These are phyloP conservation scores for Drosophila ustulata DNA, from an alignment of 2,888 invertebrate genomes.

Conservation along the genomic window DNA sequence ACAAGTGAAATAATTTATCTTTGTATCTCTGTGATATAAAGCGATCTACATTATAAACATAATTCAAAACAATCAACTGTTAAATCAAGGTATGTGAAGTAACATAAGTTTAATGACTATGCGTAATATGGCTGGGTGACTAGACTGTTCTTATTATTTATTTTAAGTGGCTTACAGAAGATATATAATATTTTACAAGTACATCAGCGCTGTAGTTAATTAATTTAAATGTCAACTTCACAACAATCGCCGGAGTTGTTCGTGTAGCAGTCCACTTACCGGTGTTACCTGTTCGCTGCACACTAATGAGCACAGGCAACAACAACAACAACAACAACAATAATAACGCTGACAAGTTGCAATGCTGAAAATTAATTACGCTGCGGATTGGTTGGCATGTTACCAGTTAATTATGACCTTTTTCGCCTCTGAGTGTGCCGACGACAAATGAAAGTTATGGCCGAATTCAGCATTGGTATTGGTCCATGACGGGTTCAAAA, in stretches of 20 bases:
- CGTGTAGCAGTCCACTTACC: slow-evolving; percentile 27
- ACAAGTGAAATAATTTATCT: too few species aligned
- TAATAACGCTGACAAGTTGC: slow-evolving; percentile 60
- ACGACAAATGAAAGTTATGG: slow-evolving; percentile 56
- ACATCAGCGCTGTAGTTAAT: slow-evolving; percentile 15
- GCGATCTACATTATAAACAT: too few species aligned
- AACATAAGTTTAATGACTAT: too few species aligned
- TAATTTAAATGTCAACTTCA: slow-evolving; percentile 47
- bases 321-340: slow-evolving; percentile 40
- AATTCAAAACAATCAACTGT: too few species aligned
- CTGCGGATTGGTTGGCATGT: slow-evolving; percentile 61
- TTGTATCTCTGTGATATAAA: too few species aligned
- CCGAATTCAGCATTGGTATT: slow-evolving; percentile 49
- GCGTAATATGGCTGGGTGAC: not conserved
- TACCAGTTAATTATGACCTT: slow-evolving; percentile 70
- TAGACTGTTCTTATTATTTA: not conserved
- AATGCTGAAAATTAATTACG: slow-evolving; percentile 70
- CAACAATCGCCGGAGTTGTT: slow-evolving; percentile 11
- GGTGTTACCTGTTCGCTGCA: slow-evolving; percentile 55
- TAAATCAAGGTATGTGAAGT: too few species aligned
- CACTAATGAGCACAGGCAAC: slow-evolving; percentile 67
- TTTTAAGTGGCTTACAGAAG: slow-evolving; percentile 7
- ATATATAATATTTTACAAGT: not conserved
- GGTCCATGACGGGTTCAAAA: slow-evolving; percentile 31
- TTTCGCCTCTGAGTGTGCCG: slow-evolving; percentile 52